phyloP scores from a whole-genome alignment of 2,888 invertebrate species.

The Acronicta psi region DNA sequence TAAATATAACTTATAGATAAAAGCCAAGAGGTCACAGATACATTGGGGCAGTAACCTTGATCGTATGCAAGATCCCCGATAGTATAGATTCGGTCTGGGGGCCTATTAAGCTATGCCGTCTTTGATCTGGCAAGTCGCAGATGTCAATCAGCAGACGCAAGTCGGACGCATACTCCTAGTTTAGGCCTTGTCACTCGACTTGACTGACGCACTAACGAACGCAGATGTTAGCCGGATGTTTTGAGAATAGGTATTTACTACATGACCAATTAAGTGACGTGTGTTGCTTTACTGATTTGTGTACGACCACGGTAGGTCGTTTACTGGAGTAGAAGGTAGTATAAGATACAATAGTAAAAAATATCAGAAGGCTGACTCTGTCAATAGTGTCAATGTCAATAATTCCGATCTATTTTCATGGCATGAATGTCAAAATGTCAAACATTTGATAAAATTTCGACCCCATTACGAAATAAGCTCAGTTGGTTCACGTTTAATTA shows the following conservation, averaged over 20 bases:
- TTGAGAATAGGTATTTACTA: slow-evolving; percentile 56
- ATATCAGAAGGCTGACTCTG: no score
- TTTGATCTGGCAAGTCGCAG: slow-evolving; percentile 69
- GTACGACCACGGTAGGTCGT: background rate
- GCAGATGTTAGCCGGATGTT: slow-evolving; percentile 70
- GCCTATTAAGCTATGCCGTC: slow-evolving; percentile 75
- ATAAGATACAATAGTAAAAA: background rate
- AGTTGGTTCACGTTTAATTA: no score
- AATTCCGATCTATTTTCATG: no score
- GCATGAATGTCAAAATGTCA: no score
- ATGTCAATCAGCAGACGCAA: slow-evolving; percentile 63
- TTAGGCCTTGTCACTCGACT: slow-evolving; percentile 66
- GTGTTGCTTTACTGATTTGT: slow-evolving; percentile 8
- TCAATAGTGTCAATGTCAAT: no score
- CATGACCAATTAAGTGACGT: slow-evolving; percentile 29
- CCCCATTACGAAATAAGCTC: no score
- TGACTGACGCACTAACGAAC: slow-evolving; percentile 74
- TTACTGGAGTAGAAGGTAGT: background rate
- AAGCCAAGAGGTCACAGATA: slow-evolving; percentile 64
- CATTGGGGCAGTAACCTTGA: slow-evolving; percentile 68
- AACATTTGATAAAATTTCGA: no score
- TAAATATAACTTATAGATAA: slow-evolving; percentile 19
- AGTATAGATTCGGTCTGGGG: slow-evolving; percentile 60
- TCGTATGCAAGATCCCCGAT: slow-evolving; percentile 69
- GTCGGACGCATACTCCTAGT: slow-evolving; percentile 64